Percentiles rank a stretch among this genome's conserved stretches.
These are phyloP conservation scores for Trichopria drosophilae DNA, from an alignment of 2,888 invertebrate genomes.

Conservation along the genomic window DNA sequence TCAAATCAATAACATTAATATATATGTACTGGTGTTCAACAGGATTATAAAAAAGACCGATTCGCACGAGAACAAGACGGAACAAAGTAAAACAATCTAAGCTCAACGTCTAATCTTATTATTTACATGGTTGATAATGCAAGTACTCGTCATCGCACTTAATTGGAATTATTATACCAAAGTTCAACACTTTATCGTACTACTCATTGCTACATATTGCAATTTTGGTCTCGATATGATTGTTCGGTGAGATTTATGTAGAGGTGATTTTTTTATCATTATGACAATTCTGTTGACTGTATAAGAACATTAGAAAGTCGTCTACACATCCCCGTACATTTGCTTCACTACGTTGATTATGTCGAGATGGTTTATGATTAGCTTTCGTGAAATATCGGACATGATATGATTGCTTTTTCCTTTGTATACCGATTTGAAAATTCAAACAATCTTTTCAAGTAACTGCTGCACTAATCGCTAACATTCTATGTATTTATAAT, in stretches of 20 bases:
- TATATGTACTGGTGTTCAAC: slow-evolving; percentile 25
- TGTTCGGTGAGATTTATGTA: slow-evolving; percentile 12
- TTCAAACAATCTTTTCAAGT: too few relatives aligned
- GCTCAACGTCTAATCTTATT: too few relatives aligned
- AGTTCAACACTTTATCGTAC: background rate
- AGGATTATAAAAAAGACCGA: slow-evolving; percentile 19
- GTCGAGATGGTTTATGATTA: too few relatives aligned
- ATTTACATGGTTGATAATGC: slow-evolving; percentile 16
- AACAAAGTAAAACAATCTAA: slow-evolving; percentile 7
- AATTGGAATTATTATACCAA: background rate
- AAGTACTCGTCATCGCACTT: background rate
- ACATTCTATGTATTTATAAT: too few relatives aligned
- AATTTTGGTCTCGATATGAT: slow-evolving; percentile 21
- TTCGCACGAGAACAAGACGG: slow-evolving; percentile 13
- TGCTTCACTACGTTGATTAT: too few relatives aligned
- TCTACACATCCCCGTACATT: too few relatives aligned
- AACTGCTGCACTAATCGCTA: too few relatives aligned
- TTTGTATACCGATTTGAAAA: too few relatives aligned
- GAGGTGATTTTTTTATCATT: slow-evolving; percentile 5
- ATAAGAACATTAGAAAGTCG: too few relatives aligned
- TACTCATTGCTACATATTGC: slow-evolving; percentile 1
- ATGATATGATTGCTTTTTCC: too few relatives aligned
- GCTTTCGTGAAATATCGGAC: too few relatives aligned
- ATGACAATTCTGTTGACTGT: too few relatives aligned
- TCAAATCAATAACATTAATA: slow-evolving; percentile 20